Conservation (phyloP, 2,888 invertebrate species). For the Leucophenga maculata region DNA sequence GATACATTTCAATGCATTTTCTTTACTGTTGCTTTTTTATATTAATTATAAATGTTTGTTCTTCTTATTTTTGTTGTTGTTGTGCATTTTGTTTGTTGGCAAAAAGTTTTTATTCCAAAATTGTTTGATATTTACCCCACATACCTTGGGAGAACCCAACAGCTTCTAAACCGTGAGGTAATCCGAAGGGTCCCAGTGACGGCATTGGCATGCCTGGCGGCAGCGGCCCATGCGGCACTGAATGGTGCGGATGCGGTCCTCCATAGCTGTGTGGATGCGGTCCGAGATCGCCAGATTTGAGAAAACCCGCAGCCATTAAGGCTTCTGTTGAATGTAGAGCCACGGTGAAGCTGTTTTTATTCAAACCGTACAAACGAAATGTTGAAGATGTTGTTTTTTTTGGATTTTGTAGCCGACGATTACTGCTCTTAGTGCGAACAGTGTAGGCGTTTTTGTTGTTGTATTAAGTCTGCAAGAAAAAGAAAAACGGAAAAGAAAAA, state of each 20-base stretch:
- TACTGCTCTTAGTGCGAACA: neutral
- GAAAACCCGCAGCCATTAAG: constrained; percentile 73
- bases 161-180: constrained; percentile 73
- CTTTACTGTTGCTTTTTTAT: constrained; percentile 3
- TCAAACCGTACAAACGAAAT: constrained; percentile 31
- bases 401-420: neutral
- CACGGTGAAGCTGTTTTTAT: constrained; percentile 68
- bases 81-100: constrained; percentile 19
- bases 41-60: too few relatives aligned
- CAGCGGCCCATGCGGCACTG: constrained; percentile 71
- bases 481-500: too few relatives aligned
- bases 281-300: constrained; percentile 71
- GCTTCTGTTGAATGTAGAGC: constrained; percentile 73
- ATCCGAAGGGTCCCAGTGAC: constrained; percentile 72
- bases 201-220: constrained; percentile 73
- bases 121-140: constrained; percentile 73
- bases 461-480: too few relatives aligned
- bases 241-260: constrained; percentile 72
- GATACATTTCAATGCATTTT: constrained; percentile 53
- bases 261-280: constrained; percentile 73
- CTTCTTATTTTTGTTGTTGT: constrained; percentile 7
- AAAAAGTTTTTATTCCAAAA: constrained; percentile 54
- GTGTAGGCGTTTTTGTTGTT: too few relatives aligned
- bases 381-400: neutral
- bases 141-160: constrained; percentile 74